phyloP scores from a whole-genome alignment of 2,888 invertebrate species.

The Panzeria rudis region DNA sequence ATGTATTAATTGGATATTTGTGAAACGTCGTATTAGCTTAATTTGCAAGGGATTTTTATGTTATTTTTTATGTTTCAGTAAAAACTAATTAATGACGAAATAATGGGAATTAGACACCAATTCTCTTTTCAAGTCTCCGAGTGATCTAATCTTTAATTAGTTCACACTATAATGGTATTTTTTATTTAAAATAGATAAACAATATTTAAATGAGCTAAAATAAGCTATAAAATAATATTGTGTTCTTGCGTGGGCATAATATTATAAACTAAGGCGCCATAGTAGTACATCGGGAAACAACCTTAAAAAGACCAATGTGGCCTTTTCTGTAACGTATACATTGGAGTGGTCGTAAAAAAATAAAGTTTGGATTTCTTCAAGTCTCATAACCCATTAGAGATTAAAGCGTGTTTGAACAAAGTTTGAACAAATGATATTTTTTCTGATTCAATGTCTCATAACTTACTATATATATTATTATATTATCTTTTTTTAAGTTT shows the following conservation, averaged over 20 bases:
- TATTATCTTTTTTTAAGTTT: too few relatives aligned
- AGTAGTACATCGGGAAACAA: background rate
- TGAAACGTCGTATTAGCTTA: background rate
- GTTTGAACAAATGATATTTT: too few relatives aligned
- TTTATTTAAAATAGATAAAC: background rate
- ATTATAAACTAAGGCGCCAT: background rate
- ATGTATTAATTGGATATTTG: constrained; percentile 3
- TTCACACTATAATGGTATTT: background rate
- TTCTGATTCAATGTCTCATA: too few relatives aligned
- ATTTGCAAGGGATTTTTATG: constrained; percentile 13
- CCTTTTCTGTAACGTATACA: too few relatives aligned
- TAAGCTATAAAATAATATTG: background rate
- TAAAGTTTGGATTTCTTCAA: too few relatives aligned
- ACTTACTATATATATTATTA: too few relatives aligned
- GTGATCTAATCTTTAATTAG: background rate
- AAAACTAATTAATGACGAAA: background rate
- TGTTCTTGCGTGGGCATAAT: background rate
- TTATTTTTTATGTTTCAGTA: background rate
- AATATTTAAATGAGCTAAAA: background rate
- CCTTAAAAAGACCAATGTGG: background rate
- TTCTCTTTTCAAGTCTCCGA: background rate
- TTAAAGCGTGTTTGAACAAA: too few relatives aligned
- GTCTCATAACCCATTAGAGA: too few relatives aligned
- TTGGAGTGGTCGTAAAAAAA: too few relatives aligned
- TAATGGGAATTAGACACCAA: background rate